Conservation (phyloP, 2,113 vertebrate species). For the Panthera leo region DNA sequence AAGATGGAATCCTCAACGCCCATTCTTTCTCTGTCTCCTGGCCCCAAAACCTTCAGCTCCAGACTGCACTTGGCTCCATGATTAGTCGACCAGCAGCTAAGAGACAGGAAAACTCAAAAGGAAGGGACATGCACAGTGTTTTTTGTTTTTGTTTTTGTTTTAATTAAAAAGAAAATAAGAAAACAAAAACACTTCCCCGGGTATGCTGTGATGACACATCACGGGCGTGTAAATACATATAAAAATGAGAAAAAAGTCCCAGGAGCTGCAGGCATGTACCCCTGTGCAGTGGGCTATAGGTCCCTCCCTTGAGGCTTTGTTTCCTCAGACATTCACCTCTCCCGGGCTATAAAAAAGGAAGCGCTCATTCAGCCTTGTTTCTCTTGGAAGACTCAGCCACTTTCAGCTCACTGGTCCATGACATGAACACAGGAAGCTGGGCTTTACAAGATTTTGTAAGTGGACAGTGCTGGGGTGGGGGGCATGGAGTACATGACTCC, state of each 20-base stretch:
- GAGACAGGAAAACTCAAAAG: neutral
- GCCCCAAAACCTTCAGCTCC: neutral
- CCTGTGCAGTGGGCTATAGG: rapidly evolving
- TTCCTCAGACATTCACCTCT: neutral
- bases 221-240: neutral
- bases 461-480: neutral
- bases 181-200: slow-evolving; percentile 60
- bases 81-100: neutral
- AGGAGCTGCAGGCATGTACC: neutral
- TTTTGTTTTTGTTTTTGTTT: slow-evolving; percentile 73
- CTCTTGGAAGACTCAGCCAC: slow-evolving; percentile 26
- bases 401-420: slow-evolving; percentile 22
- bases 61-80: neutral
- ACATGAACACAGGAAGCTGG: neutral
- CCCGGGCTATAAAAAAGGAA: neutral
- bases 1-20: neutral
- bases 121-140: neutral
- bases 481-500: rapidly evolving
- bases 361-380: neutral
- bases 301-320: neutral
- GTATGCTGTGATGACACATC: slow-evolving; percentile 28
- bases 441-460: neutral
- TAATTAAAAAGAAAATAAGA: slow-evolving; percentile 80
- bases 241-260: neutral
- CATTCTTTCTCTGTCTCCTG: neutral